Base-by-base conservation (phyloP, 2,888 invertebrate species). In the Euplagia quadripunctaria region DNA sequence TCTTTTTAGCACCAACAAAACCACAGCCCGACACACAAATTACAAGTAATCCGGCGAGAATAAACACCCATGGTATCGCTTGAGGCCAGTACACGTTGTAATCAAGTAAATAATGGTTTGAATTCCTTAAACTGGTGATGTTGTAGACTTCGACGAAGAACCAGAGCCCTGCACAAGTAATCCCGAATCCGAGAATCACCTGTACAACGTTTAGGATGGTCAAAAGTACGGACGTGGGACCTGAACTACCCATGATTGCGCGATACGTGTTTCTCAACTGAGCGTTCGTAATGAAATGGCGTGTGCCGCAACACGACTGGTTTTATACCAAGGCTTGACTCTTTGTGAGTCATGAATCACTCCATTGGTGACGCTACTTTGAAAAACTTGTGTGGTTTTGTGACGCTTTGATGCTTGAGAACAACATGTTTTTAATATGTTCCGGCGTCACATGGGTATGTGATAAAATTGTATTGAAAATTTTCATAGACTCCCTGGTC, bases 1-100 rank as follows among this genome's bases (percentile, higher is more conserved):
- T 88, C 78, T 90, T 93, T 75, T 80, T 91, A 0, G 92, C 91
- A 58, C 94, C 92, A 68, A 88, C 83, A 70, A 92, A 93, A 4
- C 95, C 95, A 79, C 94, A 94, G 71, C 88, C 85, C 0, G 93
- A 89, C 0, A 91, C 91, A 68, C 88, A 87, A 8, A 95, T 78
- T 17, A 93, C 89, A n/a, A 94, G 84, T 1, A 94, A 74, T 3
- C 92, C 91, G 43, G 90, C 89, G 1, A 94, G 75, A 51, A 95
- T 88, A 75, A 95, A 96, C 75, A 95, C 85, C 95, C 95, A 96
- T 0, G 95, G 95, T 0, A 94, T 88, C 0, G 93, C 94, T 80
- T 96, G 95, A 0, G 95, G 94, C 95, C 94, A 96, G 76, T 94
- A 94, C 74, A 96, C 90, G 20, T 89, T 91, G 88, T 94, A 96